These are phyloP conservation scores for Orthosia gothica DNA, from an alignment of 2,888 invertebrate species.

Conservation along the genomic window DNA sequence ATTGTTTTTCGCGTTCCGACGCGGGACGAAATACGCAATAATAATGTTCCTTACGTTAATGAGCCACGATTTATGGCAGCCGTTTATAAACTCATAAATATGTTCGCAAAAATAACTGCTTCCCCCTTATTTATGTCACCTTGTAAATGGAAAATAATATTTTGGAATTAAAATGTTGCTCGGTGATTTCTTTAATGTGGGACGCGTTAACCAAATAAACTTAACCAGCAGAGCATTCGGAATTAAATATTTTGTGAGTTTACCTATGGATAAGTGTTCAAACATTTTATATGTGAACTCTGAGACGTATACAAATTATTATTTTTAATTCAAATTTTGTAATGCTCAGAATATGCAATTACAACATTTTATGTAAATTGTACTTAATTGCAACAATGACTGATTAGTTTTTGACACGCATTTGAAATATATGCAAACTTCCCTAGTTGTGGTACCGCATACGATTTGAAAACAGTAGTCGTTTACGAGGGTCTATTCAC, in stretches of 20 bases:
- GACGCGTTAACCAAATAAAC: slow-evolving; percentile 4
- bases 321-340: background rate
- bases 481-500: too few relatives aligned
- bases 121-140: slow-evolving; percentile 61
- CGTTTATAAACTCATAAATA: slow-evolving; percentile 66
- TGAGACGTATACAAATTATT: background rate
- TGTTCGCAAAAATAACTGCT: slow-evolving; percentile 63
- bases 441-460: background rate
- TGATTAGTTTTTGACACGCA: background rate
- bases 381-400: background rate
- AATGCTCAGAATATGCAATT: too few relatives aligned
- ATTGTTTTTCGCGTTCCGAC: slow-evolving; percentile 42
- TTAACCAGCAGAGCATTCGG: background rate
- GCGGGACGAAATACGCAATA: slow-evolving; percentile 49
- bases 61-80: slow-evolving; percentile 63
- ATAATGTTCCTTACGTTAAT: slow-evolving; percentile 57
- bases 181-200: slow-evolving; percentile 17
- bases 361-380: background rate
- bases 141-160: slow-evolving; percentile 49
- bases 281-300: background rate
- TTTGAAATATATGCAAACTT: background rate
- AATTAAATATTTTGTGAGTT: background rate
- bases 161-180: slow-evolving; percentile 25
- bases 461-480: background rate
- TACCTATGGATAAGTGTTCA: background rate